These are phyloP conservation scores for Tuberolachnus salignus DNA, from an alignment of 2,888 invertebrate species.

Conservation along the genomic window DNA sequence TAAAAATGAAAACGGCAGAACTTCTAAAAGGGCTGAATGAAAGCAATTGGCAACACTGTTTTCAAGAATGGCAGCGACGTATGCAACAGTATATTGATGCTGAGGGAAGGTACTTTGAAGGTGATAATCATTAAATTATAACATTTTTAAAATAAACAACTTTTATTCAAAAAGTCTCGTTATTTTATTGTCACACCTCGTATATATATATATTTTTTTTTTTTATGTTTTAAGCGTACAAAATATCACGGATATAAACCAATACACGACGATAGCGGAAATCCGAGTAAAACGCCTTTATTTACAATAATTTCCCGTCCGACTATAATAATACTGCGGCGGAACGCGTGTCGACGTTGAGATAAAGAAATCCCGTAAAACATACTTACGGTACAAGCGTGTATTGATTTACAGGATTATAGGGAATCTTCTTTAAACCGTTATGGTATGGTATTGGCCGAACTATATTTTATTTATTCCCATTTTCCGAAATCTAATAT, in stretches of 20 bases:
- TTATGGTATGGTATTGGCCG: neutral
- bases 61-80: too few species aligned
- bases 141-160: too few species aligned
- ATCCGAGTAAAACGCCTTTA: slow-evolving; percentile 11
- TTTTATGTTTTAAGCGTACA: neutral
- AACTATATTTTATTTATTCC: neutral
- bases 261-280: neutral
- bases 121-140: too few species aligned
- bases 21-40: too few species aligned
- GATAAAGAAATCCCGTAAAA: slow-evolving; percentile 42
- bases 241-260: slow-evolving; percentile 8
- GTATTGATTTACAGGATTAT: slow-evolving; percentile 2
- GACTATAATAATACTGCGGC: neutral
- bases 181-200: too few species aligned
- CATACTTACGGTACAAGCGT: neutral
- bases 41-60: too few species aligned
- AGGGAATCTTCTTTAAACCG: neutral
- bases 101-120: too few species aligned
- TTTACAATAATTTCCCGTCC: slow-evolving; percentile 14
- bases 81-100: too few species aligned
- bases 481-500: too few species aligned
- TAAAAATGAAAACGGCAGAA: too few species aligned
- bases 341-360: slow-evolving; percentile 21
- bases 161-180: too few species aligned
- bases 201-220: neutral